Evolutionary conservation across 2,797 vertebrate genomes (phyloP), one percentile per base, ranked within the genome.

Genomic region (Smutsia gigantea): DNA sequence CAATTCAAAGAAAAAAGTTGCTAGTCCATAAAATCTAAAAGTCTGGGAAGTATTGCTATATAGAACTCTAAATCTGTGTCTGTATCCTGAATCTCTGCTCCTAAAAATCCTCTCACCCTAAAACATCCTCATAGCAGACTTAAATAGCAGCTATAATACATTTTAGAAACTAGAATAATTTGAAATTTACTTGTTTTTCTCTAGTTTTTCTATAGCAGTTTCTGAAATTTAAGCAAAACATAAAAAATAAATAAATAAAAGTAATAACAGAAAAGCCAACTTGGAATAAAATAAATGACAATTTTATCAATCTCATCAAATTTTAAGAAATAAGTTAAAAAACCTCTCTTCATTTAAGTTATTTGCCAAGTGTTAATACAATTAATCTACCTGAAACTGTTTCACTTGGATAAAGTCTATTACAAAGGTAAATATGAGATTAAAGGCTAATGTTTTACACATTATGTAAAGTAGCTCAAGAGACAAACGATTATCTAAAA

Each of bases 191-290:
- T 82, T 93, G 97, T 93, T 75, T 51, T 31, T 84, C 31, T 86
- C 46, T 79, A 96, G 78, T 87, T 96, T 98, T 97, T 91, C 3
- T 17, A 66, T 92, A 96, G 74, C 57, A 17, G 0, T n/a, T 97
- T 96, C 72, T 94, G 88, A 97, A 93, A 95, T 96, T 96, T 97
- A 97, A 98, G 97, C 94, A 98, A 97, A 97, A 75, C 83, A 96
- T 95, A 96, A 93, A 96, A 46, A 96, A 94, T 0, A 1, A 95
- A 59, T 39, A 81, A 97, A 95, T 79, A 97, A 98, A 98, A 95
- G 53, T 39, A 92, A 90, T 51, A 94, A 78, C 29, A 87, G 79
- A 87, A 87, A 79, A 97, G 39, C 11, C 61, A 95, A 46, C 10
- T 66, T 83, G 77, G 86, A 97, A 96, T 82, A 77, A 86, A 79